A percentile compares a stretch with the other conserved stretches of the same genome.
These are phyloP conservation scores for Larimichthys polyactis DNA, from an alignment of 2,113 vertebrate genomes.

Conservation along the genomic window DNA sequence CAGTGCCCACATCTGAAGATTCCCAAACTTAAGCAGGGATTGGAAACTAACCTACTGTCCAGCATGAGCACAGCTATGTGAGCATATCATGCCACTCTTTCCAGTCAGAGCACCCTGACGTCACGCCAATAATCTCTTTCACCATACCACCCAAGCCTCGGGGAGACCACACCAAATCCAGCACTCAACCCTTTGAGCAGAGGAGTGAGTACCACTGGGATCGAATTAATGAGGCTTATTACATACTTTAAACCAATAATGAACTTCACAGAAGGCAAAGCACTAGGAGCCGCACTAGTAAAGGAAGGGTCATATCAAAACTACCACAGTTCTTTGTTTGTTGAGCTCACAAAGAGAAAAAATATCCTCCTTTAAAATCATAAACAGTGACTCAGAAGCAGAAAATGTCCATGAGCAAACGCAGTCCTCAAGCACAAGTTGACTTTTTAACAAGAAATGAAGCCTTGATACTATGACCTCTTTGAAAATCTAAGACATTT, in stretches of 20 bases:
- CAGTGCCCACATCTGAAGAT: slow-evolving; percentile 72
- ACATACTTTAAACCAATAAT: slow-evolving; percentile 56
- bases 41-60: slow-evolving; percentile 72
- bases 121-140: slow-evolving; percentile 69
- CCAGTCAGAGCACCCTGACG: slow-evolving; percentile 72
- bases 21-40: slow-evolving; percentile 54
- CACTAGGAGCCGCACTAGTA: slow-evolving; percentile 32
- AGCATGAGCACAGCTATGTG: slow-evolving; percentile 47
- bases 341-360: slow-evolving; percentile 45
- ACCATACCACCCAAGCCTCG: slow-evolving; percentile 71
- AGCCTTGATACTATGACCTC: not conserved
- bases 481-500: not conserved
- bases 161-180: slow-evolving; percentile 73
- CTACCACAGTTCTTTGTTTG: slow-evolving; percentile 9
- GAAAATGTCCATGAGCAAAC: not conserved
- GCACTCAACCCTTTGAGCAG: slow-evolving; percentile 34
- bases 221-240: slow-evolving; percentile 73
- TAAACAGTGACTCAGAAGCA: slow-evolving; percentile 5
- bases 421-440: not conserved
- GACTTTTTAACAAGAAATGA: not conserved
- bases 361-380: not conserved
- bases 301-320: slow-evolving; percentile 54
- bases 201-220: slow-evolving; percentile 44
- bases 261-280: slow-evolving; percentile 55
- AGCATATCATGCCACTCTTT: slow-evolving; percentile 70